Evolutionary conservation across 2,888 invertebrate genomes (phyloP), one percentile per base, ranked within the genome.

Genomic region (Hydriomena furcata): DNA sequence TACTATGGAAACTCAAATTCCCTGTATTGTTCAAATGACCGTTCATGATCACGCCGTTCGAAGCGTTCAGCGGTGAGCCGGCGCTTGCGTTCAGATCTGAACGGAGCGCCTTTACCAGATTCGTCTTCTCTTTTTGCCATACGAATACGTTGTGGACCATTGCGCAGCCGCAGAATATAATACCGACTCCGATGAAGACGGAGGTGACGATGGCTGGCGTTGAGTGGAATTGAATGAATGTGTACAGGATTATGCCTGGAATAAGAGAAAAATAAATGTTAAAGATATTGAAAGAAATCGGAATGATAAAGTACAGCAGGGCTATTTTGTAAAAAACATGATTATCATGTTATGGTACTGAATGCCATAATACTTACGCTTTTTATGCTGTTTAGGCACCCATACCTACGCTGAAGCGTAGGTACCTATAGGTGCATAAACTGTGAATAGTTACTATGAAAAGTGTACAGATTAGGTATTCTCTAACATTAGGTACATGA

Each of bases 111-210:
- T 94, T 94, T 21, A 96, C 95, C 42, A 96, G 93, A 65, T 95
- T 96, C 0, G 96, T 96, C 85, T 96, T 96, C 80, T 96, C 96
- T 78, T 94, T 95, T 84, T 97, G 97, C 98, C 98, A 98, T 37
- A 97, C 94, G 82, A 97, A 97, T 7, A 97, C 96, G 84, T 97
- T 98, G 89, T 98, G 98, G 10, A 98, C 96, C 94, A 98, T 96
- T 12, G 97, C 97, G 69, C 96, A 95, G 62, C 97, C 96, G 77
- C 97, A 97, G 86, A 98, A 97, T 30, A 98, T 93, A 54, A 98
- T 96, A 1, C 97, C 97, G 10, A 97, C 92, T 6, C 97, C 97
- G 56, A 98, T 96, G 73, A 98, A 94, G 1, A 96, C 94, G 63
- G 96, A 96, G 8, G 97, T 97, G 44, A 97, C 95, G 64, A 98